These are phyloP conservation scores for Sialia sialis DNA, from an alignment of 2,113 vertebrate species.

Conservation along the genomic window DNA sequence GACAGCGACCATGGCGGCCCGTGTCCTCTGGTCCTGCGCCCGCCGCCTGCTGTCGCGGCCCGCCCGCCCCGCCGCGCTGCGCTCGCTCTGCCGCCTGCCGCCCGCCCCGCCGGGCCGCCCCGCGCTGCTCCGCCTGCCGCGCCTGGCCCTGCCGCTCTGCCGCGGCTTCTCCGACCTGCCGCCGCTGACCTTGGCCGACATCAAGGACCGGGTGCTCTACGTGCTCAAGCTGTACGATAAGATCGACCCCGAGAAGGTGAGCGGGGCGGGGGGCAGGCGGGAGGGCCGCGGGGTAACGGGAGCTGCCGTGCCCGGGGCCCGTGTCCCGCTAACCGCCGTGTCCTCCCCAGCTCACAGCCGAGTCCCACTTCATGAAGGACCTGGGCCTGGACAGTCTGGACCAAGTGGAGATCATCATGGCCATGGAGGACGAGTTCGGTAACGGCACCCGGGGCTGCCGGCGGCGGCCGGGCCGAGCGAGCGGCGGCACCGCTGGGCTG, in stretches of 20 bases:
- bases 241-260: conserved; percentile 90
- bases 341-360: conserved; percentile 76
- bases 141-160: background rate
- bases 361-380: conserved; percentile 96
- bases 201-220: conserved; percentile 88
- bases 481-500: background rate
- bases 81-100: background rate
- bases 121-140: background rate
- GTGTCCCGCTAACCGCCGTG: background rate
- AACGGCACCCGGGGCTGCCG: background rate
- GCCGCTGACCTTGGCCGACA: conserved; percentile 83
- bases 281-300: background rate
- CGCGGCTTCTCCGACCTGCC: conserved; percentile 83
- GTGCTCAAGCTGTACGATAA: conserved; percentile 96
- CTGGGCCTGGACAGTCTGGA: conserved; percentile 96
- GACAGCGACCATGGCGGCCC: no score
- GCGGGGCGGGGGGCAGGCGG: background rate
- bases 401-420: conserved; percentile 99
- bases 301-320: background rate
- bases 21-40: no score
- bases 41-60: no score
- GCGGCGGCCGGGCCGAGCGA: background rate
- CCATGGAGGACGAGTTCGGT: conserved; percentile 99
- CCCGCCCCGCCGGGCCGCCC: background rate
- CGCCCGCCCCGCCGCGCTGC: no score